phyloP scores from a whole-genome alignment of 1,140 invertebrate genomes.

The Ylistrum balloti region DNA sequence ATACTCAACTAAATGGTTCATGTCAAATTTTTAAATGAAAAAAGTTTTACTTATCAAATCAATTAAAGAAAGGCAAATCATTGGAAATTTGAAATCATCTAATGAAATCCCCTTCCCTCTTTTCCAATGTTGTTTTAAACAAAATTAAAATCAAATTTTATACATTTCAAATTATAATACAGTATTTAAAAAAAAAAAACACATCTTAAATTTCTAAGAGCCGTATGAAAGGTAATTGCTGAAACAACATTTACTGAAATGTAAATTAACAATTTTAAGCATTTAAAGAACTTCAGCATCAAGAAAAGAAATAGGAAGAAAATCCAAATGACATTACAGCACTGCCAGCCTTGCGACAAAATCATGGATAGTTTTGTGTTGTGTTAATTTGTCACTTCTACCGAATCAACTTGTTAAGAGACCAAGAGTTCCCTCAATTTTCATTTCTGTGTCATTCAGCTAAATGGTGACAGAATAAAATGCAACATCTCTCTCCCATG shows the following conservation, averaged over 20 bases:
- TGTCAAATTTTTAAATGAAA: no score
- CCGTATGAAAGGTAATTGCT: not conserved
- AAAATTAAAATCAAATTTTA: no score
- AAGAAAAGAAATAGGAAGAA: not conserved
- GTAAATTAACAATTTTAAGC: slow-evolving; percentile 40
- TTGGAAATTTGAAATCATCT: not conserved
- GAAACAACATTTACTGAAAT: not conserved
- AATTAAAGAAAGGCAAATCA: not conserved
- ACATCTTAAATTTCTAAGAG: not conserved
- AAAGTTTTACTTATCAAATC: not conserved
- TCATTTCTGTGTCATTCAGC: slow-evolving; percentile 25
- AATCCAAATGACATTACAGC: slow-evolving; percentile 9
- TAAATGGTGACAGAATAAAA: slow-evolving; percentile 5
- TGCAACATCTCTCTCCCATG: not conserved
- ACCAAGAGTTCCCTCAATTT: slow-evolving; percentile 3
- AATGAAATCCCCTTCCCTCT: no score
- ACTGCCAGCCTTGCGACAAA: not conserved
- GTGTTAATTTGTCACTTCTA: slow-evolving; percentile 21
- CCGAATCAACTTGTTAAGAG: not conserved
- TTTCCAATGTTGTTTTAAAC: no score
- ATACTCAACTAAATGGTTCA: no score
- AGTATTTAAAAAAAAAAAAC: not conserved
- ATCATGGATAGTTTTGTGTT: slow-evolving; percentile 15
- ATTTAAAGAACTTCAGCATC: not conserved
- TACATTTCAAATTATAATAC: no score